Percentiles rank a stretch among this genome's conserved stretches.
phyloP scores from a whole-genome alignment of 2,797 vertebrate species.

The Cirrhinus molitorella region DNA sequence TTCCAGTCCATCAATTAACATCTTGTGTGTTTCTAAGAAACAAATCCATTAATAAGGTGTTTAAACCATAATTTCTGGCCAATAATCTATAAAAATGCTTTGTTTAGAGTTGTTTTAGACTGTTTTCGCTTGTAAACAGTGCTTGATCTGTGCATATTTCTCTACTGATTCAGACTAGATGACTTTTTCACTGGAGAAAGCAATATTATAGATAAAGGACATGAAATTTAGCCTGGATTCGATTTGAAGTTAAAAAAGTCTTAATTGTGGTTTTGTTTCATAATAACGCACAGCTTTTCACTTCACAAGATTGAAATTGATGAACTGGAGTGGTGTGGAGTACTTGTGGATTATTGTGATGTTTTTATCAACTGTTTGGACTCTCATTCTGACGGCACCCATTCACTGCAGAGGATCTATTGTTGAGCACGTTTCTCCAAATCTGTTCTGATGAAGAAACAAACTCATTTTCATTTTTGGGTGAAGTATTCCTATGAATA shows the following conservation, averaged over 20 bases:
- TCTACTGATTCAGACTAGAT: neutral
- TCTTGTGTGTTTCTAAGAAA: too few species aligned
- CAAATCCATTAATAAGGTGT: too few species aligned
- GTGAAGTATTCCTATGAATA: neutral
- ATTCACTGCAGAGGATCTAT: neutral
- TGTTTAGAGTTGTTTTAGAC: too few species aligned
- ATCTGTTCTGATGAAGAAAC: neutral
- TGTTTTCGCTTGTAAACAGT: neutral
- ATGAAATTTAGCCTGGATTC: neutral
- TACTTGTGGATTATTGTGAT: neutral
- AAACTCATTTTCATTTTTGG: neutral
- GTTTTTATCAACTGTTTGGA: neutral
- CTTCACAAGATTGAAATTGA: neutral
- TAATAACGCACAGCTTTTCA: neutral
- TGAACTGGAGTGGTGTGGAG: neutral
- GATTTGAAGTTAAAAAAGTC: neutral
- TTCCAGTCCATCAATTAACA: too few species aligned
- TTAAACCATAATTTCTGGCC: too few species aligned
- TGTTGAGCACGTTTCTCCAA: neutral
- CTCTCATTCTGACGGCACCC: neutral
- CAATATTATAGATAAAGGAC: neutral
- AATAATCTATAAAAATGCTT: too few species aligned
- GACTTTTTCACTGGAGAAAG: neutral
- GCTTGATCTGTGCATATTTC: neutral
- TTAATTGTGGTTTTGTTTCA: neutral